Evolutionary conservation across 2,888 invertebrate species (phyloP).

Genomic region (Nemoura dubitans): DNA sequence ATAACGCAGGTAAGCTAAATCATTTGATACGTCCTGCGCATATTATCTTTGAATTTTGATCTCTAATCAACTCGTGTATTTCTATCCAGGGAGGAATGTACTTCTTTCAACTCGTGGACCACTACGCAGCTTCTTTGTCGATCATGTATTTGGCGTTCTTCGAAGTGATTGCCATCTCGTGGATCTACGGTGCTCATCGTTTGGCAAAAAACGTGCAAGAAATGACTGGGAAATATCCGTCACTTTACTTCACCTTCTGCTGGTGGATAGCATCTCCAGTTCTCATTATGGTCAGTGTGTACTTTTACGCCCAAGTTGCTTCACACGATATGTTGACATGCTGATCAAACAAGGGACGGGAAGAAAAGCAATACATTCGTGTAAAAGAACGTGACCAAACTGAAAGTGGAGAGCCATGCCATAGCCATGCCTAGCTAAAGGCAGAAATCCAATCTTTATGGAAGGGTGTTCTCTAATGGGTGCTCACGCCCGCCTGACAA

Average conservation of each 20-base stretch:
- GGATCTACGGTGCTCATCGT: slow-evolving; percentile 88
- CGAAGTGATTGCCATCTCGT: slow-evolving; percentile 89
- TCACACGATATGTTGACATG: background rate
- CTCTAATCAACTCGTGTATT: too few relatives aligned
- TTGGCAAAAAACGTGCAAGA: slow-evolving; percentile 85
- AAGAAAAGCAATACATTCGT: background rate
- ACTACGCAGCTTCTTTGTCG: slow-evolving; percentile 91
- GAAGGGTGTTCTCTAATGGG: too few relatives aligned
- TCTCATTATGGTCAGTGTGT: slow-evolving; percentile 71
- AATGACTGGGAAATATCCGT: slow-evolving; percentile 86
- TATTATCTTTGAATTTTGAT: too few relatives aligned
- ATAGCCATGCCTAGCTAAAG: too few relatives aligned
- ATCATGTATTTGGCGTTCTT: slow-evolving; percentile 93
- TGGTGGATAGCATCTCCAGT: slow-evolving; percentile 86
- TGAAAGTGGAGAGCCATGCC: background rate
- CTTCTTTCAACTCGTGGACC: slow-evolving; percentile 90
- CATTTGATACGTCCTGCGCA: background rate
- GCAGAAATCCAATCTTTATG: too few relatives aligned
- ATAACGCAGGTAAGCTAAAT: slow-evolving; percentile 74
- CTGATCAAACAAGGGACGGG: background rate
- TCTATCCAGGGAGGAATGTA: slow-evolving; percentile 82
- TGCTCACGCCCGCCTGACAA: background rate
- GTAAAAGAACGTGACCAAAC: background rate
- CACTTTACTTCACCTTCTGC: slow-evolving; percentile 83
- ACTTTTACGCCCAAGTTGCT: background rate